A percentile compares a stretch with the other conserved stretches of the same genome.
phyloP scores from a whole-genome alignment of 1,140 invertebrate genomes.

The Linepithema humile region DNA sequence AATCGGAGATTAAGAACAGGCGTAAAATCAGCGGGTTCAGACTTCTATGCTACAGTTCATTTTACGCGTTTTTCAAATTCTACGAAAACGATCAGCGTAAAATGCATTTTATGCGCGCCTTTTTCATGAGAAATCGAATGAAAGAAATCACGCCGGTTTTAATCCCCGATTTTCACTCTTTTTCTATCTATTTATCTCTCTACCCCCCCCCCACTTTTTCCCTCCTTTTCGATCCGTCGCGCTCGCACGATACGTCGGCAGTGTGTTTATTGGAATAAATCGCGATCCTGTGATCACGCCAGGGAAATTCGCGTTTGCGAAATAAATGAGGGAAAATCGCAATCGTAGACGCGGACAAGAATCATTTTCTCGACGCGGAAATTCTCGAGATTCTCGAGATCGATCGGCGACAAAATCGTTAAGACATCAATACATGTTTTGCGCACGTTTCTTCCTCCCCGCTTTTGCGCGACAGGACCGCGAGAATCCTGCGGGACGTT shows the following conservation, averaged over 20 bases:
- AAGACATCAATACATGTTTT: neutral
- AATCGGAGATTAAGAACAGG: neutral
- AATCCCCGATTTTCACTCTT: neutral
- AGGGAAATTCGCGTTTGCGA: slow-evolving; percentile 1
- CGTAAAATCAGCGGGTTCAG: neutral
- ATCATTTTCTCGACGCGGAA: neutral
- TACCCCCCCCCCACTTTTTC: neutral
- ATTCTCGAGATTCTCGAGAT: slow-evolving; percentile 45
- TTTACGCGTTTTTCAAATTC: neutral
- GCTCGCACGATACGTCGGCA: slow-evolving; percentile 60
- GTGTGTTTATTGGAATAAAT: slow-evolving; percentile 61
- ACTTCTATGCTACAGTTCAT: neutral
- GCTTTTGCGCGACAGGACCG: neutral
- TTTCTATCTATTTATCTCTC: neutral
- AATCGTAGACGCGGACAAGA: slow-evolving; percentile 2
- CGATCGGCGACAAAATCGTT: neutral
- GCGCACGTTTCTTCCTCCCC: neutral
- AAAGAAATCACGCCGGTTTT: neutral
- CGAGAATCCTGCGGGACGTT: neutral
- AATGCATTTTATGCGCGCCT: neutral
- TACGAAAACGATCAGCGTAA: neutral
- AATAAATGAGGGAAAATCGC: neutral
- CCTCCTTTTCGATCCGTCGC: slow-evolving; percentile 3
- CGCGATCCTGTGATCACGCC: slow-evolving; percentile 24
- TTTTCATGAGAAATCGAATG: neutral